Evolutionary conservation across 2,113 vertebrate genomes (phyloP), one percentile per base, ranked within the genome.

Genomic region (Seriola rivoliana): DNA sequence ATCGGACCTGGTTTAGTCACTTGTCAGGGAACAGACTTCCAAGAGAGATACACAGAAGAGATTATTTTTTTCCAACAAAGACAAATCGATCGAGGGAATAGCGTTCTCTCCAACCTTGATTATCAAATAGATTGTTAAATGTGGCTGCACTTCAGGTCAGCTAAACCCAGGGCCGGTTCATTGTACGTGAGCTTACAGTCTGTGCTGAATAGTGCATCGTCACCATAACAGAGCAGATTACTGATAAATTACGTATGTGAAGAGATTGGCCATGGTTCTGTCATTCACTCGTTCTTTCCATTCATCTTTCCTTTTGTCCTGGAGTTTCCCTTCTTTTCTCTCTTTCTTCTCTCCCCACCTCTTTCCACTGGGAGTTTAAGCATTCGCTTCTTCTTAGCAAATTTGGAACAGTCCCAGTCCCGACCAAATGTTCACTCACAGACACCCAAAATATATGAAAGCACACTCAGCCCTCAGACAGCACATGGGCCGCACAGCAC

Each of bases 361-460:
- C 85, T 70, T 83, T 90, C 86, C 86, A 58, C 70, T 84, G 87
- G 87, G 89, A 90, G 75, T 88, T 89, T n/a, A 83, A 81, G 85
- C 89, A 89, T 94, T 93, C 75, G 38, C 83, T 85, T 75, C 74
- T 70, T 80, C 77, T 88, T 88, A 79, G 77, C 85, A 84, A 82
- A 93, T 89, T 71, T 93, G 93, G 91, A 91, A 46, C 75, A n/a
- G 16, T 46, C 85, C 92, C 91, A 92, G 70, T 78, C 71, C 57
- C 42, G 66, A 86, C 89, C 90, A 85, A 92, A 89, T 74, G 89
- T 78, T 92, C 88, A 48, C 81, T 90, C 78, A 58, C 88, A 89
- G 97, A 96, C 96, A 96, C 96, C 72, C 87, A 95, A 96, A 96
- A 95, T 96, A 95, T 96, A 96, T 94, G 96, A 96, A 95, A 95